These are phyloP conservation scores for Kuschelorhynchus macadamiae DNA, from an alignment of 2,888 invertebrate species.

Conservation along the genomic window DNA sequence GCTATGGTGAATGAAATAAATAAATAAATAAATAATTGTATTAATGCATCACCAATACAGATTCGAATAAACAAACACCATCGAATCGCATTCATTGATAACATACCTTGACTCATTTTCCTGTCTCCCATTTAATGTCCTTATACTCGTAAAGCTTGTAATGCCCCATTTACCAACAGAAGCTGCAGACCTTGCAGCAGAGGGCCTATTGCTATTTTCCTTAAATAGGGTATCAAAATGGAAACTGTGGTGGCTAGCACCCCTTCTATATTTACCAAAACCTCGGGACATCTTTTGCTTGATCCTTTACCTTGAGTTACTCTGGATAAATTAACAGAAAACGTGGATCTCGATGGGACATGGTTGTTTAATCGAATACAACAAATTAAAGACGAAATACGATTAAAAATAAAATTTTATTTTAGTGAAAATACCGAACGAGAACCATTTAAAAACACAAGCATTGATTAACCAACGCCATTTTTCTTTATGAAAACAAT, in stretches of 20 bases:
- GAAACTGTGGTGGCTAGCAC: conserved; percentile 71
- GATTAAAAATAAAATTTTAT: neutral
- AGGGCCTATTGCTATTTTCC: conserved; percentile 88
- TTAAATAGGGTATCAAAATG: conserved; percentile 78
- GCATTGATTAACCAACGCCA: conserved; percentile 48
- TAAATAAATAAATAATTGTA: too few relatives aligned
- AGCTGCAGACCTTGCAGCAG: conserved; percentile 90
- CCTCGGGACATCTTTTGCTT: conserved; percentile 67
- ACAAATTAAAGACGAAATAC: conserved; percentile 5
- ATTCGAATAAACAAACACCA: too few relatives aligned
- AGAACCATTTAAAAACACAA: conserved; percentile 40
- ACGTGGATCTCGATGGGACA: conserved; percentile 20
- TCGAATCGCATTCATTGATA: too few relatives aligned
- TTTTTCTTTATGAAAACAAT: conserved; percentile 46
- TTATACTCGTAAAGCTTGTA: conserved; percentile 92
- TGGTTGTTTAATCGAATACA: conserved; percentile 11
- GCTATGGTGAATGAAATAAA: too few relatives aligned
- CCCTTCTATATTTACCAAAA: conserved; percentile 69
- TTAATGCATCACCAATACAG: too few relatives aligned
- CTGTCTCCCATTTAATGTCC: conserved; percentile 78
- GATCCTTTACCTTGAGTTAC: conserved; percentile 9
- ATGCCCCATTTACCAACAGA: conserved; percentile 96
- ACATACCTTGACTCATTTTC: conserved; percentile 46
- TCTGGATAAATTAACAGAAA: conserved; percentile 33
- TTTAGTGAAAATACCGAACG: conserved; percentile 18